phyloP scores from a whole-genome alignment of 2,797 vertebrate genomes.

The Manis pentadactyla region DNA sequence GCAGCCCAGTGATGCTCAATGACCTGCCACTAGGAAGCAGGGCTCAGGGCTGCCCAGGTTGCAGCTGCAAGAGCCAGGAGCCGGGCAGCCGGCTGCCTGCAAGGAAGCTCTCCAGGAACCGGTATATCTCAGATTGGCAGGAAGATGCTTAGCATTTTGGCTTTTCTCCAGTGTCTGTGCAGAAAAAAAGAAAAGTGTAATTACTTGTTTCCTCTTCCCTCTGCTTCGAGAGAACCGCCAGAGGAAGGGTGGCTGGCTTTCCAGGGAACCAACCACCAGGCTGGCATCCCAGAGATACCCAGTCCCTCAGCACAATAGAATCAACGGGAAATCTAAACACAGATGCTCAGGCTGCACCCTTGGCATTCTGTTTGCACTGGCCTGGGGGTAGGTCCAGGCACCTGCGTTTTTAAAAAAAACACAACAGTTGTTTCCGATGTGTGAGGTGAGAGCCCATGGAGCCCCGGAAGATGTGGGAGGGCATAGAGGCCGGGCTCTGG shows the following conservation, averaged over 20 bases:
- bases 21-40: background rate
- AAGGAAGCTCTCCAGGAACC: background rate
- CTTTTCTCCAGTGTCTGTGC: background rate
- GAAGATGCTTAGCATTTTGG: background rate
- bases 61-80: accelerated
- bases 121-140: background rate
- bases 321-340: background rate
- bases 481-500: accelerated
- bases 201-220: background rate
- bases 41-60: background rate
- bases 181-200: background rate
- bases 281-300: background rate
- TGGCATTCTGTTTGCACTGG: background rate
- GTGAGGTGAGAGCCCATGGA: background rate
- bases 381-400: background rate
- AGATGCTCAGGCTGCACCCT: background rate
- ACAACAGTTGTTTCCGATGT: background rate
- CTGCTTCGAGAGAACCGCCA: background rate
- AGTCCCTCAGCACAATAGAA: background rate
- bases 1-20: background rate
- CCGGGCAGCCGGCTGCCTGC: background rate
- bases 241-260: background rate
- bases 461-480: background rate
- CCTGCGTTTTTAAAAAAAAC: background rate
- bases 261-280: background rate